phyloP scores from a whole-genome alignment of 2,113 vertebrate species.

The Ranitomeya imitator region DNA sequence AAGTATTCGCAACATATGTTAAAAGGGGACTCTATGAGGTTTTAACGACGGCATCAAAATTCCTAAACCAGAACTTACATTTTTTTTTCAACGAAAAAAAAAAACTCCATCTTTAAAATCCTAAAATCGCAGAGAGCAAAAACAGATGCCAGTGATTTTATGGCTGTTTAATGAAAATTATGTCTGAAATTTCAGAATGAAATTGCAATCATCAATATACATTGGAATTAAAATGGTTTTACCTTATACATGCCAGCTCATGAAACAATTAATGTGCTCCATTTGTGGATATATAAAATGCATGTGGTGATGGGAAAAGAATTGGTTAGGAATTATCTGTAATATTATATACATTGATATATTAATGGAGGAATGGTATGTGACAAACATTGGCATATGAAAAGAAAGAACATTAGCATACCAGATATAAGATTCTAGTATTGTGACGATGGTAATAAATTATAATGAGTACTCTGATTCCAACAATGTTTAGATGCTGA shows the following conservation, averaged over 20 bases:
- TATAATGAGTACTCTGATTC: too few species aligned
- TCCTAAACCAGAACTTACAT: not conserved
- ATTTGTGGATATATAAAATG: conserved; percentile 30
- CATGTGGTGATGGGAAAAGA: not conserved
- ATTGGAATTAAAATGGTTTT: conserved; percentile 35
- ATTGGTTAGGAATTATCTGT: not conserved
- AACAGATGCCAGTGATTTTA: conserved; percentile 51
- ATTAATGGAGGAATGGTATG: not conserved
- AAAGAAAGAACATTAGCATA: not conserved
- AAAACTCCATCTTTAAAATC: conserved; percentile 40
- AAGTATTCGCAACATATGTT: conserved; percentile 45
- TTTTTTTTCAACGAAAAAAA: not conserved
- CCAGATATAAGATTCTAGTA: not conserved
- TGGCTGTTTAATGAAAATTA: conserved; percentile 40
- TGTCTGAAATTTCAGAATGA: conserved; percentile 39
- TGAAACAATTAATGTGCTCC: conserved; percentile 31
- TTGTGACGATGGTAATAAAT: too few species aligned
- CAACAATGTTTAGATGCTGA: too few species aligned
- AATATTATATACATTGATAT: not conserved
- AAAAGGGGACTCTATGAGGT: conserved; percentile 26
- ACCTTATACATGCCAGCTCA: conserved; percentile 1
- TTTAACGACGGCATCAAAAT: conserved; percentile 3
- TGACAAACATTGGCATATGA: not conserved
- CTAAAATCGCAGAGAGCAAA: conserved; percentile 40
- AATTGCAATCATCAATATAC: conserved; percentile 47